Base-by-base conservation (phyloP, 2,888 invertebrate species). In the Norana najaformis region DNA sequence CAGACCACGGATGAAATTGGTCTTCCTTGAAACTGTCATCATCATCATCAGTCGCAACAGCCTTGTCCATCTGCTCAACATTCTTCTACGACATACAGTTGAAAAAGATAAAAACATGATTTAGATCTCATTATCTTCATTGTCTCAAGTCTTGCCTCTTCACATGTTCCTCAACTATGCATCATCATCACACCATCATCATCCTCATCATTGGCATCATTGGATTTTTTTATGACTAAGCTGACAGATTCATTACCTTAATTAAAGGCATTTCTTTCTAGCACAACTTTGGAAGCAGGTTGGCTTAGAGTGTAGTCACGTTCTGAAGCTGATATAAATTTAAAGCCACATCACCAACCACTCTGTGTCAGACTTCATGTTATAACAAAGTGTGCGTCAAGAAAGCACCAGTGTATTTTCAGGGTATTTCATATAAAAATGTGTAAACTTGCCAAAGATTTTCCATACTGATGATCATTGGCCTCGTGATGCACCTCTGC, bases 51-150 rank as follows among this genome's bases (percentile, higher is more conserved):
- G 85, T 85, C 20, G 85, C 85, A 85, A 85, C 85, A 35, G 85
- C 85, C 85, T 85, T 85, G 36, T 85, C 85, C 85, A 85, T 85
- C 85, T 85, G 85, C 36, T 85, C 37, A 35, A 37, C 37, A 35
- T 85, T 36, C 37, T 23, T 85, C 85, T 85, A 85, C 85, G 35
- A 36, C 85, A 85, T 36, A 85, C 16, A 6, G 18, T 35, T 6
- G 35, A 36, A 36, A 85, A 0, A 69, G 6, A n/a, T 69, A 69
- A 23, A 47, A 47, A 47, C 47, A 47, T 8, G 47, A 47, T 47
- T 47, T 23, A 47, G 30, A 1, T 69, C 30, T 69, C 69, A 69
- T n/a, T 69, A 69, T 69, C 30, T 69, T 69, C 69, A 13, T n/a
- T 8, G n/a, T n/a, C 69, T 47, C 6, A 23, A 47, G 47, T 23